Evolutionary conservation across 2,113 vertebrate species (phyloP).

Genomic region (Pleuronectes platessa): DNA sequence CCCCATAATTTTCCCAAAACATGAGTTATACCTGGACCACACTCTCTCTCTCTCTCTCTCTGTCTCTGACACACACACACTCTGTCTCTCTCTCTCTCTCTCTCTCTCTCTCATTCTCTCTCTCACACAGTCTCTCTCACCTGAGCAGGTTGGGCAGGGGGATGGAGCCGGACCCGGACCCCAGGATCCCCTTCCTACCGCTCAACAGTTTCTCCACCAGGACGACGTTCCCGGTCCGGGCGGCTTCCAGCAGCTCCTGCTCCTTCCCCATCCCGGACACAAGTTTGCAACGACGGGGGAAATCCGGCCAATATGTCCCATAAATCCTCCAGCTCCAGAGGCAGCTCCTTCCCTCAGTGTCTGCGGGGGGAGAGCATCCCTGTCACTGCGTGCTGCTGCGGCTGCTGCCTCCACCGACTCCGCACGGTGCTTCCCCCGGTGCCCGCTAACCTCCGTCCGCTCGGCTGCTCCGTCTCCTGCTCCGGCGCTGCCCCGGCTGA

Average conservation of each 20-base stretch:
- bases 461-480: slow-evolving; percentile 12
- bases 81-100: no score
- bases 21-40: no score
- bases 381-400: slow-evolving; percentile 25
- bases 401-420: no score
- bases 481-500: background rate
- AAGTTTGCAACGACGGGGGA: slow-evolving; percentile 70
- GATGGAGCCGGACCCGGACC: slow-evolving; percentile 92
- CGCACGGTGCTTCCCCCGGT: slow-evolving; percentile 28
- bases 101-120: no score
- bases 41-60: no score
- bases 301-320: slow-evolving; percentile 66
- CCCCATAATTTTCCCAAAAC: background rate
- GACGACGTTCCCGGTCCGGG: slow-evolving; percentile 95
- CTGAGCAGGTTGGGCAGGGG: slow-evolving; percentile 94
- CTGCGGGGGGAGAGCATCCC: slow-evolving; percentile 49
- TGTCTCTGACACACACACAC: no score
- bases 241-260: slow-evolving; percentile 97
- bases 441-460: slow-evolving; percentile 44
- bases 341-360: slow-evolving; percentile 31
- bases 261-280: slow-evolving; percentile 93
- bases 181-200: slow-evolving; percentile 94
- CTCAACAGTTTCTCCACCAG: slow-evolving; percentile 97
- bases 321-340: slow-evolving; percentile 26
- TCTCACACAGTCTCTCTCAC: slow-evolving; percentile 84